Evolutionary conservation across 2,797 vertebrate genomes (phyloP).

Genomic region (Anguilla anguilla): DNA sequence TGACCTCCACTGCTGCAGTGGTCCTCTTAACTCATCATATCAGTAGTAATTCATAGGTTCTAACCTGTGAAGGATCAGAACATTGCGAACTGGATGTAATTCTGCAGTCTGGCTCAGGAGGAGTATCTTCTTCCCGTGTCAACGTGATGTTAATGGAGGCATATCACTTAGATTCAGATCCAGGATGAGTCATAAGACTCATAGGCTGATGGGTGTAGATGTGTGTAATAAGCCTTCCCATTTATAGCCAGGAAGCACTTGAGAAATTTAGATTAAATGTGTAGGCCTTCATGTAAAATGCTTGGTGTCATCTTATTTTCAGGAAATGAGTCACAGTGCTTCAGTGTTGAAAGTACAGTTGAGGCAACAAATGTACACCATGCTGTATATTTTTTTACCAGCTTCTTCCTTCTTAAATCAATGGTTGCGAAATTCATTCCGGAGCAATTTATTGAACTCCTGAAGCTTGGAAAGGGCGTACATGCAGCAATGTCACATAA

Average conservation of each 20-base stretch:
- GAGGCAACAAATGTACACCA: background rate
- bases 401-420: background rate
- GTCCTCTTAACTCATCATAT: constrained; percentile 29
- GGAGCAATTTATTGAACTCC: background rate
- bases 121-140: background rate
- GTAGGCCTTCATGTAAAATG: background rate
- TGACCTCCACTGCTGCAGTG: constrained; percentile 19
- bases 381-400: background rate
- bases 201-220: constrained; percentile 16
- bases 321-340: background rate
- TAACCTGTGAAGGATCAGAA: constrained; percentile 17
- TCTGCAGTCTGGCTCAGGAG: background rate
- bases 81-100: constrained; percentile 11
- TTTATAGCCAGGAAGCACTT: constrained; percentile 11
- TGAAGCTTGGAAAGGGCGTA: background rate
- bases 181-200: constrained; percentile 27
- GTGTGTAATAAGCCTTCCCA: constrained; percentile 19
- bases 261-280: constrained; percentile 10
- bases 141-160: constrained; percentile 16
- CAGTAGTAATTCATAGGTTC: constrained; percentile 21
- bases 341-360: background rate
- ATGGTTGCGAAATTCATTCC: background rate
- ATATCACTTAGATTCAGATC: background rate
- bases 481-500: background rate
- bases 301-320: background rate